phyloP scores from a whole-genome alignment of 2,113 vertebrate species.

The Struthio camelus region DNA sequence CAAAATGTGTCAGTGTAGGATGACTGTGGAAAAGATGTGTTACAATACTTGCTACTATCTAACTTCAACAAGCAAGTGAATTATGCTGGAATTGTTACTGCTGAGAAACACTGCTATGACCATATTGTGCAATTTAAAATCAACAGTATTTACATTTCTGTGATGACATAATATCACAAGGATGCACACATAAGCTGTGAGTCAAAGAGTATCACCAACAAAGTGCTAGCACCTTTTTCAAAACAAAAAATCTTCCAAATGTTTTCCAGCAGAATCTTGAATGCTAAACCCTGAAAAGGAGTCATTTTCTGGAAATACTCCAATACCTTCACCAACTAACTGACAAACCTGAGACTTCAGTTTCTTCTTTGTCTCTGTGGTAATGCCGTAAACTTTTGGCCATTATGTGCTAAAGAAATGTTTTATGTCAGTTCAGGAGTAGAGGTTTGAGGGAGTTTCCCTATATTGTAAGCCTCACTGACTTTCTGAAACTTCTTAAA shows the following conservation, averaged over 20 bases:
- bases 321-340: neutral
- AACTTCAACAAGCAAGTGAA: neutral
- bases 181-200: neutral
- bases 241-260: neutral
- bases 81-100: neutral
- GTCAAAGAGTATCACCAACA: neutral
- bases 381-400: neutral
- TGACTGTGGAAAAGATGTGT: neutral
- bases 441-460: neutral
- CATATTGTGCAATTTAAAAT: rapidly evolving
- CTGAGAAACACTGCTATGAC: neutral
- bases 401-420: neutral
- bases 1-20: neutral
- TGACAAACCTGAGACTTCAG: rapidly evolving
- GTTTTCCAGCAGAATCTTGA: neutral
- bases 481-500: neutral
- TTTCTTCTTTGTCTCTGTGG: neutral
- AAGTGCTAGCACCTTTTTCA: neutral
- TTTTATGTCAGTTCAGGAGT: neutral
- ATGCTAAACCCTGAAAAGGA: neutral
- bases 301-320: neutral
- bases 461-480: neutral
- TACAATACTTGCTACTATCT: neutral
- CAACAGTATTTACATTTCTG: neutral
- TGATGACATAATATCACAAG: neutral